Evolutionary conservation across 2,888 invertebrate genomes (phyloP), one percentile per base, ranked within the genome.

Genomic region (Pyralis farinalis): DNA sequence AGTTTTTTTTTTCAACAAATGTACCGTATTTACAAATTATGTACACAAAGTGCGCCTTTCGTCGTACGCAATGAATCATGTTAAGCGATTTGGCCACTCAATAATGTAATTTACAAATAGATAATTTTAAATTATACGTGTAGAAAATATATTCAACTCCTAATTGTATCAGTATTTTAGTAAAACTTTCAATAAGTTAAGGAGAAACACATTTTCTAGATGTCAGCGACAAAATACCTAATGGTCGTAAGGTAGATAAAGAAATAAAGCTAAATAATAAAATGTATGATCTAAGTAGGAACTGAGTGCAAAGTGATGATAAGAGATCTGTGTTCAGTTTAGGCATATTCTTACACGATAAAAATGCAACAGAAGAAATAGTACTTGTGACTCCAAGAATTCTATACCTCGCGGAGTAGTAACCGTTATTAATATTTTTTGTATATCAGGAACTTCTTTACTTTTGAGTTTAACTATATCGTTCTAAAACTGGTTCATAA

Each of bases 241-340:
- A 39, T 40, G 51, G 41, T 55, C 63, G 63, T 68, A 66, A 49
- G 47, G 66, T 50, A 63, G 56, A 54, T 46, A 62, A 53, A 53
- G 59, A 72, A 69, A 70, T 81, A 79, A 73, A 72, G 66, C 82
- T 85, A 79, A 77, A 73, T 66, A 71, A 70, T 64, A 68, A 56
- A 65, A 74, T 57, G 60, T 76, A 82, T 75, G 80, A 81, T 64
- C 84, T 87, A 86, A 82, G 70, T 88, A 88, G 87, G 87, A 88
- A 88, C 87, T 88, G 86, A 82, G 84, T 82, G 87, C 85, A 74
- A 64, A 59, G 71, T 84, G 81, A 76, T 75, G 73, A 60, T 53
- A 56, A 83, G 86, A 87, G 87, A 87, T 87, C 86, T 58, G 67
- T 70, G 63, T 73, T 68, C 55, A 60, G 55, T 58, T 60, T 58